Base-by-base conservation (phyloP, 2,113 vertebrate genomes). In the Sylvietta virens region DNA sequence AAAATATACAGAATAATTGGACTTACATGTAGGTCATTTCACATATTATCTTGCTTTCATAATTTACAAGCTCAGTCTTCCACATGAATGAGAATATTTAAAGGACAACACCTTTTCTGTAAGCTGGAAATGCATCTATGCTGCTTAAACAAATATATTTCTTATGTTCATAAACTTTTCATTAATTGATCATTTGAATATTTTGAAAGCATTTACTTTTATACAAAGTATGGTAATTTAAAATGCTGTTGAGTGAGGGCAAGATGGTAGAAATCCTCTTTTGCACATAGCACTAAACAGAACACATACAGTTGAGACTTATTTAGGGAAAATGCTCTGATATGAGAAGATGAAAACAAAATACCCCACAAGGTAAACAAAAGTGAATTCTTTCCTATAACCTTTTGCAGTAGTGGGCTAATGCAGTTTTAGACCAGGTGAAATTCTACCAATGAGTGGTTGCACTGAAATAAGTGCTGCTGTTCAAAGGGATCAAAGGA, bases 1-100 rank as follows among this genome's bases (percentile, higher is more conserved):
- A 77, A 96, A 96, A 88, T 65, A 76, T 31, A 82, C 42, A 48
- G 11, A 95, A 89, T 95, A 57, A 82, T 74, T 88, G 26, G 79
- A 27, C 42, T 60, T 94, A 30, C 16, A 27, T 91, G 94, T 96
- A 77, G 45, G 50, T 84, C 6, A 92, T 31, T 94, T 97, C 9
- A 31, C 18, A 2, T 85, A 54, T 33, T 92, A 58, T 54, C 54
- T 86, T 70, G 93, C 65, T 73, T 65, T 97, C 42, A 28, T 58
- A 60, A 73, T 39, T 90, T 73, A 57, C 16, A 87, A 70, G 48
- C 35, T 80, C 58, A 71, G 28, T 92, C 71, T 86, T 86, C 50
- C 33, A 8, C 35, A 12, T 35, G 54, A 80, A 56, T 87, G 45
- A 65, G 28, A 82, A 60, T 90, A 66, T 93, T 94, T 81, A 58